Evolutionary conservation across 2,888 invertebrate species (phyloP).

Genomic region (Lepidocyrtoides sp.): DNA sequence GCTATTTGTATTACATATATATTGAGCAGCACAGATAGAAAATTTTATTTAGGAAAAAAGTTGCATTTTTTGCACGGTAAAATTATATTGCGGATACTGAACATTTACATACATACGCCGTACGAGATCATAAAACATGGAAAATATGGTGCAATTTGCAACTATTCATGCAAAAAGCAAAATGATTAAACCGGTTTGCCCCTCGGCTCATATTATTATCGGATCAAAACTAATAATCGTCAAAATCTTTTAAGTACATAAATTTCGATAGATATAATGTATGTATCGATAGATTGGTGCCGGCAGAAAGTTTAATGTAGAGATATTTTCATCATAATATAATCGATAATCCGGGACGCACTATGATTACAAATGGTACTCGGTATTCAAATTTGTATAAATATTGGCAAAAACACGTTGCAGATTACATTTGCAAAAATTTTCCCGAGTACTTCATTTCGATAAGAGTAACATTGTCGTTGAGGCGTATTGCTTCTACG

Average conservation of each 20-base stretch:
- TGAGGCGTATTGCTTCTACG: too few relatives aligned
- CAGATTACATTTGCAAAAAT: too few relatives aligned
- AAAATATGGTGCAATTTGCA: slow-evolving; percentile 41
- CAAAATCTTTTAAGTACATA: neutral
- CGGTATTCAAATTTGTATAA: too few relatives aligned
- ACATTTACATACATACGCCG: neutral
- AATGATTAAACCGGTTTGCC: slow-evolving; percentile 58
- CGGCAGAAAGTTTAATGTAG: too few relatives aligned
- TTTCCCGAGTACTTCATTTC: too few relatives aligned
- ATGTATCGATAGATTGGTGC: too few relatives aligned
- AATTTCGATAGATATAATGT: neutral
- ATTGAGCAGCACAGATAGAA: neutral
- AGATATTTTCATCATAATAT: too few relatives aligned
- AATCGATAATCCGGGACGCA: too few relatives aligned
- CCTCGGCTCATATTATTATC: neutral
- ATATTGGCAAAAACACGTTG: too few relatives aligned
- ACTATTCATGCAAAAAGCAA: slow-evolving; percentile 7
- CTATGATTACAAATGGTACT: too few relatives aligned
- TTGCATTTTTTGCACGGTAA: neutral
- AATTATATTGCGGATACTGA: neutral
- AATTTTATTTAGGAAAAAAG: too few relatives aligned
- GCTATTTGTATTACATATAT: neutral
- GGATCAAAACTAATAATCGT: neutral
- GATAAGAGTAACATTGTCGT: too few relatives aligned
- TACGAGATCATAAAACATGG: neutral